Base-by-base conservation (phyloP, 2,113 vertebrate genomes). In the Pseudonaja textilis region DNA sequence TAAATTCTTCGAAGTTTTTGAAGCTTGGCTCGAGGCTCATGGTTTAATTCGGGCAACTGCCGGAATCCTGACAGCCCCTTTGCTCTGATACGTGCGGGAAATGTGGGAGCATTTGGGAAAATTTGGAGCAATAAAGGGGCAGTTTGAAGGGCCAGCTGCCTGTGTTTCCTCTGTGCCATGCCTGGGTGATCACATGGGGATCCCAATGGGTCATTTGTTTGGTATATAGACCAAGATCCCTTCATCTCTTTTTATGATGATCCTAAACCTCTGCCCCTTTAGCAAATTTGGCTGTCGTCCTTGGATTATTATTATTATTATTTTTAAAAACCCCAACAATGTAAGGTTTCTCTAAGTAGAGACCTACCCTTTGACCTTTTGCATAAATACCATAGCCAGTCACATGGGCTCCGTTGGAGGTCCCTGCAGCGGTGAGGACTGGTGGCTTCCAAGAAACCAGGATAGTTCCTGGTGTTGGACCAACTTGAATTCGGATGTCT, bases 401-500 rank as follows among this genome's bases (percentile, higher is more conserved):
- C 52, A 99, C 99, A 0, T 45, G 98, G 94, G 99, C 99, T 0
- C 99, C 99, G 0, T 99, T 99, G 89, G 99, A 99, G n/a, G 99
- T 98, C 92, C 99, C 99, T 0, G 98, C 96, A 34, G 98, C 94
- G 0, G 98, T 98, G 96, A 99, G 98, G 0, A 92, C 69, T 0
- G 99, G 99, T 0, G 99, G 98, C 94, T 98, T 99, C 99, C 99
- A 99, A 94, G 97, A 98, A 95, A 99, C 98, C 96, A 98, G 98
- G 86, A 99, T 8, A 0, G 98, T 96, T n/a, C 98, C 98, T 0
- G 99, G 97, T 0, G 97, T 96, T 93, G 98, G 93, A 89, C 98
- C 98, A 0, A 98, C 97, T 92, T 98, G 98, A 74, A 99, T 97
- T 18, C 97, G 97, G 55, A 99, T 97, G 2, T 99, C 99, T 96